Evolutionary conservation across 2,113 vertebrate species (phyloP).

Genomic region (Carettochelys insculpta): DNA sequence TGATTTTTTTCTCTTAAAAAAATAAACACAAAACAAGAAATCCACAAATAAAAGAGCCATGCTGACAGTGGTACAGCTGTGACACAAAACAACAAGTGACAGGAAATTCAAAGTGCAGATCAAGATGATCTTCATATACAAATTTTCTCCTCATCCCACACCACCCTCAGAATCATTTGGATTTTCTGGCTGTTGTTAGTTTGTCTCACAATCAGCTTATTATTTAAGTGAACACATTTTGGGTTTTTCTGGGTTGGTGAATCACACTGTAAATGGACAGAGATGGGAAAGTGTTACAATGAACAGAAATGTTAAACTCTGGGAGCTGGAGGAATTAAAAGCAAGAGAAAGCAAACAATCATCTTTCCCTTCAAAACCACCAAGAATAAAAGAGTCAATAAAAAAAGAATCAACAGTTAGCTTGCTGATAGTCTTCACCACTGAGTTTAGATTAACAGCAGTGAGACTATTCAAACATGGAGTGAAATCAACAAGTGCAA

Average conservation of each 20-base stretch:
- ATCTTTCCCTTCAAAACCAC: conserved; percentile 33
- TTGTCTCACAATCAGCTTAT: conserved; percentile 65
- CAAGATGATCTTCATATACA: background rate
- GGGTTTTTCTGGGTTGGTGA: conserved; percentile 70
- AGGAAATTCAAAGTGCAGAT: conserved; percentile 27
- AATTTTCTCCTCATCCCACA: conserved; percentile 28
- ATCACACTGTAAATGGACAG: conserved; percentile 69
- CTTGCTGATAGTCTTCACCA: conserved; percentile 53
- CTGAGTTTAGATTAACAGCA: conserved; percentile 37
- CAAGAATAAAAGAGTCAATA: background rate
- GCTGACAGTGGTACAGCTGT: conserved; percentile 55
- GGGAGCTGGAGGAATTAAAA: conserved; percentile 52
- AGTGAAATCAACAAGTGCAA: conserved; percentile 74
- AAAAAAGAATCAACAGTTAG: conserved; percentile 62
- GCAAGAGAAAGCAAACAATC: conserved; percentile 55
- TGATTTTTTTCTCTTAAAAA: background rate
- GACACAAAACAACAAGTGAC: conserved; percentile 51
- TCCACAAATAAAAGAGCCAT: conserved; percentile 48
- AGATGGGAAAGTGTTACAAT: conserved; percentile 60
- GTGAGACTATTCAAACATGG: conserved; percentile 61
- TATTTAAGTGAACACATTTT: conserved; percentile 70
- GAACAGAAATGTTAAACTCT: conserved; percentile 57
- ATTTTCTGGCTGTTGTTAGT: conserved; percentile 60
- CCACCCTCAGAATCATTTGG: background rate
- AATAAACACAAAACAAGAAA: conserved; percentile 20